Evolutionary conservation across 2,113 vertebrate species (phyloP).

Genomic region (Oncorhynchus clarkii): DNA sequence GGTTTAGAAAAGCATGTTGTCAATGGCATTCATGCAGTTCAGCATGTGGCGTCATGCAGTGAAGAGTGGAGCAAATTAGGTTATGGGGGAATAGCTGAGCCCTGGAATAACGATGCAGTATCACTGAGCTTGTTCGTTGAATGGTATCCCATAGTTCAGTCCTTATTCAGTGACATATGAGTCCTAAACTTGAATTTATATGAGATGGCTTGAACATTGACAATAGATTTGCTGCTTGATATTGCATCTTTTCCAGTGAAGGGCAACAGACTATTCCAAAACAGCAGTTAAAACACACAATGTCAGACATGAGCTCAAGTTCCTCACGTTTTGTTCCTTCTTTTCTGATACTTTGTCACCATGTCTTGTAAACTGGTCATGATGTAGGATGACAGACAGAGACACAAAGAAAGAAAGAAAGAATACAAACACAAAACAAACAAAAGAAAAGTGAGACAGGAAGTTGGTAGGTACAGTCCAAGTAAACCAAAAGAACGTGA

Average conservation of each 20-base stretch:
- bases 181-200: neutral
- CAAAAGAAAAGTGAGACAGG: slow-evolving; percentile 19
- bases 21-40: slow-evolving; percentile 51
- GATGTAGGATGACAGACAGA: slow-evolving; percentile 49
- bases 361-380: slow-evolving; percentile 94
- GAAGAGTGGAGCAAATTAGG: slow-evolving; percentile 25
- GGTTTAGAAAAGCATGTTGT: slow-evolving; percentile 29
- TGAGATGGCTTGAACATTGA: neutral
- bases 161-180: neutral
- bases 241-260: slow-evolving; percentile 63
- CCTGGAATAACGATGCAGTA: slow-evolving; percentile 65
- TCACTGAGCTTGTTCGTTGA: slow-evolving; percentile 27
- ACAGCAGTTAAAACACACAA: slow-evolving; percentile 5
- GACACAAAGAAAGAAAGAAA: slow-evolving; percentile 12
- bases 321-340: slow-evolving; percentile 97
- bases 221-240: slow-evolving; percentile 27
- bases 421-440: slow-evolving; percentile 25
- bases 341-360: slow-evolving; percentile 99
- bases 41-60: slow-evolving; percentile 60
- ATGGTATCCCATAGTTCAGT: neutral
- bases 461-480: neutral
- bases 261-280: slow-evolving; percentile 15
- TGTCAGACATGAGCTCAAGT: slow-evolving; percentile 22
- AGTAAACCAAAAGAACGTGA: slow-evolving; percentile 22
- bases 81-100: slow-evolving; percentile 35